A percentile compares a stretch with the other conserved stretches of the same genome.
Conservation (phyloP, 1,140 invertebrate species). For the Lordiphosa stackelbergi region DNA sequence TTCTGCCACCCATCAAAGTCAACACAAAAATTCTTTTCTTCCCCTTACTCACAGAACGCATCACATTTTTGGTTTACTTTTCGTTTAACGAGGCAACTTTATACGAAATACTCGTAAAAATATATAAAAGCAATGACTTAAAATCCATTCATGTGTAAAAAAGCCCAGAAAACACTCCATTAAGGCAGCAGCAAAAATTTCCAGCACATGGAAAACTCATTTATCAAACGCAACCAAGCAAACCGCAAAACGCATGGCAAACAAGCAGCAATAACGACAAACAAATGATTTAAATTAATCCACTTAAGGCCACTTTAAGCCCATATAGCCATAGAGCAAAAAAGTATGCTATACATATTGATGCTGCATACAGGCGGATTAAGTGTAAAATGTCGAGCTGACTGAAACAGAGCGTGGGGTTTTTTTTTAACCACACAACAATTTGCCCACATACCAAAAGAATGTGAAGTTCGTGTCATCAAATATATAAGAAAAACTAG, state of each 20-base stretch:
- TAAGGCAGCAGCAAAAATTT: neutral
- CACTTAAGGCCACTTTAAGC: slow-evolving; percentile 16
- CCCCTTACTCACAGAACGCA: neutral
- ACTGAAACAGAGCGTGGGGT: neutral
- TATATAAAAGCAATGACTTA: slow-evolving; percentile 5
- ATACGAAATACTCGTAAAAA: slow-evolving; percentile 1
- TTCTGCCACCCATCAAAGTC: neutral
- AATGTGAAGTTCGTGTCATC: no score
- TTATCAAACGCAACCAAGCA: slow-evolving; percentile 11
- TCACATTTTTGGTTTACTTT: neutral
- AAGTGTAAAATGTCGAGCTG: slow-evolving; percentile 35
- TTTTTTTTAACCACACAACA: neutral
- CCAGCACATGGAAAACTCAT: slow-evolving; percentile 13
- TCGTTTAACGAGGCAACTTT: slow-evolving; percentile 3
- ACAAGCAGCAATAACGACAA: slow-evolving; percentile 11
- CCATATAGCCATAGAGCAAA: slow-evolving; percentile 5
- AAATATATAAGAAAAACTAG: neutral
- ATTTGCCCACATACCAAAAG: no score
- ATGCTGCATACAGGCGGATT: neutral
- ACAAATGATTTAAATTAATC: slow-evolving; percentile 20
- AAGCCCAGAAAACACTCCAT: slow-evolving; percentile 3
- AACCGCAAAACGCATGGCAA: slow-evolving; percentile 2
- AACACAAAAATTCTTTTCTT: neutral
- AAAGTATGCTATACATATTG: slow-evolving; percentile 4
- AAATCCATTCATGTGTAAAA: slow-evolving; percentile 7